Conservation (phyloP, 2,888 invertebrate species). For the Drosophila incognita region DNA sequence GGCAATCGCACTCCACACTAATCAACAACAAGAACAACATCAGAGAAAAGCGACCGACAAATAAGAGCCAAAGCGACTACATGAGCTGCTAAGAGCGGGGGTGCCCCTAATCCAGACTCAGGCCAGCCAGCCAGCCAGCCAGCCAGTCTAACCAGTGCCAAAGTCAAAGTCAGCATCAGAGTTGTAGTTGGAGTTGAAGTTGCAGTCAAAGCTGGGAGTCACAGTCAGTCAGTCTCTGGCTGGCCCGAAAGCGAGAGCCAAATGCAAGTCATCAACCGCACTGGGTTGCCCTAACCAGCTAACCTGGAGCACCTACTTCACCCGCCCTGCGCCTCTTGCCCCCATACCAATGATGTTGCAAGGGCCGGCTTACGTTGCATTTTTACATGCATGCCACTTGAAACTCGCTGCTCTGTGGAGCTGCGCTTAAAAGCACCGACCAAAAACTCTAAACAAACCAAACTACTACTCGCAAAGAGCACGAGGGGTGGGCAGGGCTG, state of each 20-base stretch:
- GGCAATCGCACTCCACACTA: conserved; percentile 29
- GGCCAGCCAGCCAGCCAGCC: conserved; percentile 22
- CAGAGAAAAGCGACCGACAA: conserved; percentile 47
- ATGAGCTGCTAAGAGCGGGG: conserved; percentile 3
- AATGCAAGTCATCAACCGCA: conserved; percentile 76
- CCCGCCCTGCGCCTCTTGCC: neutral
- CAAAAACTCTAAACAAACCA: conserved; percentile 75
- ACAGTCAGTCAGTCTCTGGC: conserved; percentile 75
- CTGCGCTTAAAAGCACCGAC: conserved; percentile 72
- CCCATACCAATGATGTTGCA: conserved; percentile 1
- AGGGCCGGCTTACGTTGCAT: conserved; percentile 67
- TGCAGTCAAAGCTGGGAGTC: conserved; percentile 18
- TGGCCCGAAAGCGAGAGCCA: conserved; percentile 63
- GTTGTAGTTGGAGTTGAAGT: conserved; percentile 13
- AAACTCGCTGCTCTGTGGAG: conserved; percentile 43
- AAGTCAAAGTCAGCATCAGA: conserved; percentile 69
- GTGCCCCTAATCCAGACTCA: conserved; percentile 50
- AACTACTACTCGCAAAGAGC: conserved; percentile 48
- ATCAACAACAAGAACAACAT: conserved; percentile 23
- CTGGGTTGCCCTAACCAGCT: conserved; percentile 31
- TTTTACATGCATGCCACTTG: conserved; percentile 75
- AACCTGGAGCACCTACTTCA: conserved; percentile 5
- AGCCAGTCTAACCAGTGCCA: conserved; percentile 78
- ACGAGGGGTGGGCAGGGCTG: neutral
- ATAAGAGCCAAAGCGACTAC: conserved; percentile 24